phyloP scores from a whole-genome alignment of 2,797 vertebrate genomes.

The Semotilus atromaculatus region DNA sequence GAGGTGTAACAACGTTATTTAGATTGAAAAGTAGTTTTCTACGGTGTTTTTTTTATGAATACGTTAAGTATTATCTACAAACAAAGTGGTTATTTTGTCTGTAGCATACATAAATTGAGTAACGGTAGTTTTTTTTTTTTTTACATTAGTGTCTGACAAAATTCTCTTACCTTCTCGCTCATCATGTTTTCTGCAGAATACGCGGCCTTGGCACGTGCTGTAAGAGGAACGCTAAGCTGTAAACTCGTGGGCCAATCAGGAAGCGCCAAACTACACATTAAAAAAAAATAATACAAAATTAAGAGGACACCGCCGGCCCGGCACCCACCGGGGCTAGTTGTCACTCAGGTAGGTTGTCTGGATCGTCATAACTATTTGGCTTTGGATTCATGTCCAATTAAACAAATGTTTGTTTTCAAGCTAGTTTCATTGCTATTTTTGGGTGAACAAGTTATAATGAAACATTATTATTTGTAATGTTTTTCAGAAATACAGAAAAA shows the following conservation, averaged over 20 bases:
- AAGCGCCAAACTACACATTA: neutral
- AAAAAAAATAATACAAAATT: too few species aligned
- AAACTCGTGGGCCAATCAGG: neutral
- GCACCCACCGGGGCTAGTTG: neutral
- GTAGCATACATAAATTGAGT: neutral
- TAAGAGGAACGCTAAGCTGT: neutral
- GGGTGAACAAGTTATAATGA: neutral
- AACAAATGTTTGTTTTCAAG: neutral
- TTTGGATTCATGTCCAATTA: neutral
- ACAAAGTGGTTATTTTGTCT: neutral
- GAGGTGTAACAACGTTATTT: too few species aligned
- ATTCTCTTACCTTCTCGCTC: neutral
- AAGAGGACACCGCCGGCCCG: neutral
- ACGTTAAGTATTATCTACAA: neutral
- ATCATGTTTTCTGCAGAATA: neutral
- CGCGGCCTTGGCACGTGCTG: constrained; percentile 8
- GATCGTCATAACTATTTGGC: neutral
- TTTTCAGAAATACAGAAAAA: too few species aligned
- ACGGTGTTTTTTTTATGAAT: neutral
- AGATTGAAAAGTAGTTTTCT: neutral
- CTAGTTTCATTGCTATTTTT: too few species aligned
- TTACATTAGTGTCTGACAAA: neutral
- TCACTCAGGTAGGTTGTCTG: neutral
- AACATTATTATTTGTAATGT: too few species aligned
- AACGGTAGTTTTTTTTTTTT: too few species aligned